Base-by-base conservation (phyloP, 30 jellyfish, hydroid and myxozoan genomes). In the Hydractinia symbiolongicarpus region DNA sequence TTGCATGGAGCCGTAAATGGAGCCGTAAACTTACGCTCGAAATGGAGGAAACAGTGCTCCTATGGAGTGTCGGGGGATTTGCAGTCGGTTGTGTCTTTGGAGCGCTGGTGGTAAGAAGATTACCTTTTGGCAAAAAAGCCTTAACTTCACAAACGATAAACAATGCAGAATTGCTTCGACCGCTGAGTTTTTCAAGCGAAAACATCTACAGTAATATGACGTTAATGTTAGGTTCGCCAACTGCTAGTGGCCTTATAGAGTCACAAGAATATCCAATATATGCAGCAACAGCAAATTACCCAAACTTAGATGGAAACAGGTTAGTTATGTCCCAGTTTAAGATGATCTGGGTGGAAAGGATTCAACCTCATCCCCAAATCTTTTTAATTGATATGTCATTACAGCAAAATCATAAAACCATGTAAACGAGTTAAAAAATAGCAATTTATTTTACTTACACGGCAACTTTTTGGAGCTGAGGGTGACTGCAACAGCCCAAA, bases 291-390 rank as follows among this genome's bases (percentile, higher is more conserved):
- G 61, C 40, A 20, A 50, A 50, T 7, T 71, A 71, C 51, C 80
- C 80, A 6, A 53, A 71, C n/a, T n/a, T 71, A 4, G 80, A 71
- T 20, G 54, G 66, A 53, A 71, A 71, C 80, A 30, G 80, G 80
- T 71, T 19, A 58, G 69, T 30, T 30, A 30, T 30, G 44, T 30
- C 44, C 44, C 2, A 0, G 44, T 17, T 58, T 58, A 30, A 30
- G 2, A 30, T 30, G 44, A 30, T 30, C 44, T 30, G 2, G 2
- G 44, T 30, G 44, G 2, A 30, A 30, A 30, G 44, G 44, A 1
- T 30, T 30, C 44, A 30, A 30, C 44, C 44, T 30, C 44, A 30
- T 30, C 44, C 44, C 44, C 44, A 30, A 30, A 2, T 30, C 44
- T 30, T 30, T 2, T 30, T 2, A 30, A 2, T 2, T 30, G 44